Evolutionary conservation across 2,797 vertebrate species (phyloP), one percentile per base, ranked within the genome.

Genomic region (Mallotus villosus): DNA sequence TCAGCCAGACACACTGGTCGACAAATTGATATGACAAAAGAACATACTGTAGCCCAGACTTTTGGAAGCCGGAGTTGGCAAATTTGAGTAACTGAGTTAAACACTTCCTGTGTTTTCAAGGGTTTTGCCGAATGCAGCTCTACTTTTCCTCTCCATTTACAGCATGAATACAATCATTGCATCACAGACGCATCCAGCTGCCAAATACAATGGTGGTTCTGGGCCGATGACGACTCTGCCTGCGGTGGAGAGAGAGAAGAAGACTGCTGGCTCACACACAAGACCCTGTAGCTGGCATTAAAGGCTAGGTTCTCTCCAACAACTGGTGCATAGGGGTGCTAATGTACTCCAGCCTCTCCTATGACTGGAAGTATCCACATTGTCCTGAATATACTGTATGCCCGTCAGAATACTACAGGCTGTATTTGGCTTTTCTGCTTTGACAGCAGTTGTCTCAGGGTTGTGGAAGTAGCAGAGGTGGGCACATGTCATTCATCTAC

Each of bases 51-150:
- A 74, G 61, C 59, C 29, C 49, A 34, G 41, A 21, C n/a, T 55
- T 0, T 8, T 72, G 76, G 37, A 81, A 78, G 62, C 25, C 21
- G 53, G 49, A 53, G 49, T 72, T 66, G 72, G 73, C 51, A 62
- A 49, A 67, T 62, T 49, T 21, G n/a, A 66, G 2, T 24, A 74
- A 68, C 76, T 73, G 72, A 74, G 72, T 80, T 69, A 81, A 72
- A 85, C 64, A 70, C 80, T 85, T 74, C 75, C 74, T 68, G 79
- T 65, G 63, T 71, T 77, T 77, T 73, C 29, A 25, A 51, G 27
- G 21, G 46, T 53, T 32, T 49, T 73, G 59, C 70, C 64, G 51
- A 57, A 60, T 14, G 12, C 62, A 65, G 32, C 61, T 66, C 57
- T 64, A 9, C 55, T 75, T 76, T 69, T 70, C 66, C 68, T 71